These are phyloP conservation scores for Autographa pulchrina DNA, from an alignment of 2,888 invertebrate genomes.

Conservation along the genomic window DNA sequence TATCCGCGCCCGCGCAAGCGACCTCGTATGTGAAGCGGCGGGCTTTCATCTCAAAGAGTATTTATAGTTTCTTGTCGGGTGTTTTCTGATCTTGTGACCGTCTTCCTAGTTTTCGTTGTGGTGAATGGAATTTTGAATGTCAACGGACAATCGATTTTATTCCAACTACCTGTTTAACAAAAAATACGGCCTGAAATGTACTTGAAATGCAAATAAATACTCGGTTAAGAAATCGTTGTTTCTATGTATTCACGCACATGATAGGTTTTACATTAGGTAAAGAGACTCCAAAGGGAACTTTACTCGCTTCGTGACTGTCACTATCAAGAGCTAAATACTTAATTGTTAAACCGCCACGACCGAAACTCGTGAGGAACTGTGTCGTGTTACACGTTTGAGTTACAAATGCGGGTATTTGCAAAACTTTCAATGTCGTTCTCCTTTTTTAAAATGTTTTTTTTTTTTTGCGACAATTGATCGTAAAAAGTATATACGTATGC, in stretches of 20 bases:
- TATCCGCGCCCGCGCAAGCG: constrained; percentile 60
- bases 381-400: constrained; percentile 77
- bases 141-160: constrained; percentile 29
- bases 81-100: constrained; percentile 42
- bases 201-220: not conserved
- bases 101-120: constrained; percentile 43
- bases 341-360: constrained; percentile 74
- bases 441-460: not conserved
- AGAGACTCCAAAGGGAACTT: not conserved
- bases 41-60: constrained; percentile 64
- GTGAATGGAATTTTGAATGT: constrained; percentile 30
- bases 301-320: constrained; percentile 68
- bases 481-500: too few relatives aligned
- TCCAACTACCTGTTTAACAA: not conserved
- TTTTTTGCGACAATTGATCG: too few relatives aligned
- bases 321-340: constrained; percentile 64
- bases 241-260: too few relatives aligned
- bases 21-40: constrained; percentile 64
- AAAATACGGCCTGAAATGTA: not conserved
- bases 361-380: constrained; percentile 74
- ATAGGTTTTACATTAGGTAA: not conserved
- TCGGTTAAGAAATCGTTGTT: not conserved
- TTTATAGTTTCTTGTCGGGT: constrained; percentile 59
- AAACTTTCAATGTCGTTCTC: not conserved
- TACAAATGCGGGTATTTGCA: constrained; percentile 8